Evolutionary conservation across 2,797 vertebrate genomes (phyloP), one percentile per base, ranked within the genome.

Genomic region (Phrynocephalus vlangalii): DNA sequence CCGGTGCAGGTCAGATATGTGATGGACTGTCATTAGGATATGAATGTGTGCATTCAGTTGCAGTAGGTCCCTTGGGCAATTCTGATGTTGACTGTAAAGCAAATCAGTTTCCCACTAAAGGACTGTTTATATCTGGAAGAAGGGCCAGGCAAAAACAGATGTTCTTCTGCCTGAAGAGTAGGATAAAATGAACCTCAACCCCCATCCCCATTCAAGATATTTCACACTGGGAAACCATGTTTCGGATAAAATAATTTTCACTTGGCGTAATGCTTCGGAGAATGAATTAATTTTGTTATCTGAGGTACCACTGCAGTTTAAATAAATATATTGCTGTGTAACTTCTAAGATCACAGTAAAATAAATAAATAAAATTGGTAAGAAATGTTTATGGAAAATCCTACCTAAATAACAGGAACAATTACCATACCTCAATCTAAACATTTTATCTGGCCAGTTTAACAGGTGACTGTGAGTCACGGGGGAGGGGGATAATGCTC

Each of bases 21-120:
- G 86, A 83, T 6, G 20, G 68, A 48, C 3, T 91, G 22, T 92
- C 90, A 84, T 78, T 72, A 91, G 52, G 50, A 48, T 44, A 92
- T 88, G 67, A 89, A 86, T 89, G 78, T 68, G 60, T 3, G 0
- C 38, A 90, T 88, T 56, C 10, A 56, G 52, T 56, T 56, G 52
- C 9, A 77, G 83, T 85, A 63, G 87, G 89, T 88, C 68, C 56
- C 87, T 91, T 60, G 86, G 88, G 84, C 86, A 89, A 13, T 0
- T 0, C 66, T 85, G 50, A 80, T 87, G 84, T 60, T 89, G 30
- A 79, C 92, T 80, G 90, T 84, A 86, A 92, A 90, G 90, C 20
- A 16, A 13, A 68, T 90, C 52, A 87, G 3, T 90, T 89, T 87
- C 16, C 78, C 88, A 66, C 56, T 80, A 77, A 85, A 67, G 44